Evolutionary conservation across 2,113 vertebrate genomes (phyloP), one percentile per base, ranked within the genome.

Genomic region (Menidia beryllina): DNA sequence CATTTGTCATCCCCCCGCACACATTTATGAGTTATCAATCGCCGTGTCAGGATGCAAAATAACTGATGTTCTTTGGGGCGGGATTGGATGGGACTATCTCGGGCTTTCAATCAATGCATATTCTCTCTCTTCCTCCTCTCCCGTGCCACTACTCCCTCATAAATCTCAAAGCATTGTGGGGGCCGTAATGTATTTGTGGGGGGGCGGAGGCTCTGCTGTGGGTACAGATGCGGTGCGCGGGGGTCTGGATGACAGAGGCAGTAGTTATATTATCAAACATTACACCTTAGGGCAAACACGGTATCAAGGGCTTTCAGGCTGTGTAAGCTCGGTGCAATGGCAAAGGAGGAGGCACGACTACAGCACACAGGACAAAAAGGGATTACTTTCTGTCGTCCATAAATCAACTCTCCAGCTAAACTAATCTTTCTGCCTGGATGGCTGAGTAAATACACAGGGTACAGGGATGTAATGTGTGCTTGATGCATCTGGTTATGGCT

Each of bases 91-190:
- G 84, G 96, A 95, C 97, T 98, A 97, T 98, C 96, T 96, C 90
- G 93, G 94, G 95, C 96, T 98, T 98, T 99, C 98, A 99, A 98
- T 98, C 97, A 98, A 98, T 97, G 96, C 95, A 96, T 95, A 97
- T 97, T 97, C 83, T 79, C 82, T 69, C 74, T 72, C 83, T 64
- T 78, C 95, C 96, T 94, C 96, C n/a, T 95, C 75, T 73, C 69
- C 96, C 93, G 93, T 95, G 95, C 95, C 94, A 93, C 94, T 93
- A 94, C 94, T 94, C 95, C 84, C 94, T 96, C 96, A 98, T 98
- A 97, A 97, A 98, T 98, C 96, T 97, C 94, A 94, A 70, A 93
- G 95, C 91, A 94, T 96, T 95, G 94, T 88, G 87, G 92, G n/a
- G 93, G 93, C 90, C 94, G 95, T 95, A 96, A 96, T 95, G 96